phyloP scores from a whole-genome alignment of 2,888 invertebrate species.

The Nomada lathburiana region DNA sequence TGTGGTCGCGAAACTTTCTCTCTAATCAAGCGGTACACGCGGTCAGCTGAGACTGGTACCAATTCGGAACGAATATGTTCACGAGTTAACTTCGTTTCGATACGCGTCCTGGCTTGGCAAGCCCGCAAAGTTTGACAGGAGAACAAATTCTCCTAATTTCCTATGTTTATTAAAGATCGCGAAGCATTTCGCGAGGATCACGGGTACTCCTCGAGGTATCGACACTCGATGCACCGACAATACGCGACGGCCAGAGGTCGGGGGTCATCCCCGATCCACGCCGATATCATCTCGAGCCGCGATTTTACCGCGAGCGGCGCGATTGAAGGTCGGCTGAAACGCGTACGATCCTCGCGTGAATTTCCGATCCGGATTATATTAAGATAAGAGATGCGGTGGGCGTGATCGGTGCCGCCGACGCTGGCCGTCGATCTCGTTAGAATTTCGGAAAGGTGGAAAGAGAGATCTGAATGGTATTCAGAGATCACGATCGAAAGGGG shows the following conservation, averaged over 20 bases:
- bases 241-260: constrained; percentile 77
- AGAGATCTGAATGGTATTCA: constrained; percentile 26
- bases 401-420: constrained; percentile 66
- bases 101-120: too few relatives aligned
- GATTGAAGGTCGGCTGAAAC: constrained; percentile 72
- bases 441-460: constrained; percentile 76
- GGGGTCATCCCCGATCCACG: constrained; percentile 75
- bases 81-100: too few relatives aligned
- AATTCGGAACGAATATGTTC: too few relatives aligned
- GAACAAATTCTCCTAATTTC: background rate
- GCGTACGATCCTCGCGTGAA: constrained; percentile 68
- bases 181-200: constrained; percentile 57
- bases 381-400: constrained; percentile 77
- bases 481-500: constrained; percentile 2
- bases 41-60: too few relatives aligned
- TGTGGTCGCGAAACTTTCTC: constrained; percentile 6
- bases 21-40: background rate
- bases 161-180: background rate
- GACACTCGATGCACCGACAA: constrained; percentile 79
- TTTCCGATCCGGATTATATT: constrained; percentile 83
- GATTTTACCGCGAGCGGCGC: constrained; percentile 79
- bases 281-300: constrained; percentile 76
- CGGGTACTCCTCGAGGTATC: constrained; percentile 60
- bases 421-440: constrained; percentile 72
- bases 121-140: too few relatives aligned